phyloP scores from a whole-genome alignment of 2,113 vertebrate genomes.

The Donacobius atricapilla region DNA sequence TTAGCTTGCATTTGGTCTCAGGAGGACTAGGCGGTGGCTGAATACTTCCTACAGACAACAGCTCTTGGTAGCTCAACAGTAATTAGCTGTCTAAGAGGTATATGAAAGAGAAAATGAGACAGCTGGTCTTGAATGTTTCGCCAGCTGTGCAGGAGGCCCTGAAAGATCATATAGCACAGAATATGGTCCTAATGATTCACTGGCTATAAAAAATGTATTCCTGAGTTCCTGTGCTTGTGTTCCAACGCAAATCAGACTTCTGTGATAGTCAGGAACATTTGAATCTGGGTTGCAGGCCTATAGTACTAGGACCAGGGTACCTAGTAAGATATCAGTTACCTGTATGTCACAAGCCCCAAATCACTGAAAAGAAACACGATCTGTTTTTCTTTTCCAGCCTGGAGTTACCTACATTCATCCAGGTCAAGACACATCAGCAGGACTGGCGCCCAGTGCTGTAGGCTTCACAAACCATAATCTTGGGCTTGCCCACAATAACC shows the following conservation, averaged over 20 bases:
- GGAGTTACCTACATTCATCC: neutral
- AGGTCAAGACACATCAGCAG: neutral
- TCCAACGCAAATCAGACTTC: neutral
- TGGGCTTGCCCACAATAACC: conserved; percentile 16
- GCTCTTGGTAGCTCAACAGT: neutral
- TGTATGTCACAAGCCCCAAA: neutral
- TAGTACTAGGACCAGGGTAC: neutral
- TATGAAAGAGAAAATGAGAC: neutral
- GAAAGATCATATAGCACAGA: neutral
- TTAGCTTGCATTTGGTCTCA: neutral
- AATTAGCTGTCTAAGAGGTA: neutral
- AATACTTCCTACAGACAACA: neutral
- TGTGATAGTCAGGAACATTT: neutral
- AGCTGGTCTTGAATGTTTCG: neutral
- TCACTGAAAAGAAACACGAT: neutral
- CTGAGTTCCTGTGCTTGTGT: neutral
- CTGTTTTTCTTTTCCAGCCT: conserved; percentile 53
- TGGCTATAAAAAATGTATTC: neutral
- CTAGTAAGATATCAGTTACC: neutral
- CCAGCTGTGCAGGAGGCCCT: neutral
- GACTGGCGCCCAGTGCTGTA: neutral
- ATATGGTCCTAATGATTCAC: neutral
- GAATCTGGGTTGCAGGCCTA: neutral
- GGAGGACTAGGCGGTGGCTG: neutral
- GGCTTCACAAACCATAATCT: conserved; percentile 48